phyloP scores from a whole-genome alignment of 2,888 invertebrate genomes.

The Phytoseiulus persimilis region DNA sequence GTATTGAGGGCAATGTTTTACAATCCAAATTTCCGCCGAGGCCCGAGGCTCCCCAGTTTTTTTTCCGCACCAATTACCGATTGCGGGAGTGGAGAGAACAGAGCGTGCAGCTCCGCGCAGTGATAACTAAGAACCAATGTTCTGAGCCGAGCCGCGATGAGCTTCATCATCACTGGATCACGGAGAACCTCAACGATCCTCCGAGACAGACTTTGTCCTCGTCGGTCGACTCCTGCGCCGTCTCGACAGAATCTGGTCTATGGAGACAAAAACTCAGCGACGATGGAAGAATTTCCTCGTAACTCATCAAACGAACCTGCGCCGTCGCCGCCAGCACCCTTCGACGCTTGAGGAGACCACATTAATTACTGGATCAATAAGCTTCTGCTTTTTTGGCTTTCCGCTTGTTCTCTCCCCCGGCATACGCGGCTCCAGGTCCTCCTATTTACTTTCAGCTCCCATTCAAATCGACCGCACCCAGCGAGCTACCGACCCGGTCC shows the following conservation, averaged over 20 bases:
- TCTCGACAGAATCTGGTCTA: background rate
- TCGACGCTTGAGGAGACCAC: background rate
- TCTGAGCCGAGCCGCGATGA: no score
- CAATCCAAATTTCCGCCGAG: background rate
- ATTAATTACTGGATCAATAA: background rate
- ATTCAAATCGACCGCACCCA: background rate
- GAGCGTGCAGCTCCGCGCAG: no score
- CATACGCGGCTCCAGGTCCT: background rate
- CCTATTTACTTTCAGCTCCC: background rate
- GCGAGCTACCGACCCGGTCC: background rate
- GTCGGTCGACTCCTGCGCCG: no score
- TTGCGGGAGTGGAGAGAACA: background rate
- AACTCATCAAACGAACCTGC: background rate
- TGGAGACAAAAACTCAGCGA: background rate
- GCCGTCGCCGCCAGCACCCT: background rate
- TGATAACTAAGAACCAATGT: no score
- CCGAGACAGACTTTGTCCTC: no score
- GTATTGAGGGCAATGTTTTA: background rate
- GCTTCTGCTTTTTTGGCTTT: background rate
- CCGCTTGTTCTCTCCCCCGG: background rate
- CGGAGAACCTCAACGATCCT: no score
- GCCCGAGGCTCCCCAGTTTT: background rate
- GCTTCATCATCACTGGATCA: no score
- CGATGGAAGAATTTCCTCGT: background rate
- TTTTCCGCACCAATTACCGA: background rate